Conservation (phyloP, 1,140 invertebrate genomes). For the Leptoteleia sp. region DNA sequence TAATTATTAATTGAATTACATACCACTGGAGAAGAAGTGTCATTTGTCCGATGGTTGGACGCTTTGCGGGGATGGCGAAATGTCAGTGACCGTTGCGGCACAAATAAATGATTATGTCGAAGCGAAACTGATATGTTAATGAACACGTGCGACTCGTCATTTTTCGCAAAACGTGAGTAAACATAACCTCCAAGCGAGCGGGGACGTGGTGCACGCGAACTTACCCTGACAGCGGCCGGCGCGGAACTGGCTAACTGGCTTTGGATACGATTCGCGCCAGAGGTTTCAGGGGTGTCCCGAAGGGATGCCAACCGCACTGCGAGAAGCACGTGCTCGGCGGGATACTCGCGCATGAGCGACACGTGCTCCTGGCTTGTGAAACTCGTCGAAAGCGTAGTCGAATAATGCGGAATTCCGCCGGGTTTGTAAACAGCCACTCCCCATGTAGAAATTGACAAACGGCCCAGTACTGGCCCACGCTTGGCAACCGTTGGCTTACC, state of each 20-base stretch:
- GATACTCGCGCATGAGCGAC: conserved; percentile 52
- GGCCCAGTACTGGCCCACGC: no score
- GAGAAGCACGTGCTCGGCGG: conserved; percentile 42
- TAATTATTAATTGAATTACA: no score
- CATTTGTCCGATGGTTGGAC: no score
- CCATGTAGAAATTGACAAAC: no score
- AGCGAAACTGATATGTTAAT: conserved; percentile 29
- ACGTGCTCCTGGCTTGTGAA: no score
- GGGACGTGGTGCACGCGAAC: conserved; percentile 64
- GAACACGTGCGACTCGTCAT: conserved; percentile 28
- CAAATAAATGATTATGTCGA: conserved; percentile 8
- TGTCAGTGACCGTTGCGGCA: conserved; percentile 11
- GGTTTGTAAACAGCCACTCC: no score
- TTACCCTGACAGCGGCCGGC: conserved; percentile 79
- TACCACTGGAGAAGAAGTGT: no score
- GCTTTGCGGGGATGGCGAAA: not conserved
- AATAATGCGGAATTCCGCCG: no score
- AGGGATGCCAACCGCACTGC: conserved; percentile 64
- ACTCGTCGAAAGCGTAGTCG: no score
- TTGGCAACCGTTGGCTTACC: no score
- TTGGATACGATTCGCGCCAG: conserved; percentile 64
- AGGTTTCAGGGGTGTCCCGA: conserved; percentile 60
- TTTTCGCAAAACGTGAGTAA: conserved; percentile 44
- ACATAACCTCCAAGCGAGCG: conserved; percentile 70
- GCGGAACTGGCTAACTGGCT: conserved; percentile 77